phyloP scores from a whole-genome alignment of 2,113 vertebrate genomes.

The Brachyhypopomus gauderio region DNA sequence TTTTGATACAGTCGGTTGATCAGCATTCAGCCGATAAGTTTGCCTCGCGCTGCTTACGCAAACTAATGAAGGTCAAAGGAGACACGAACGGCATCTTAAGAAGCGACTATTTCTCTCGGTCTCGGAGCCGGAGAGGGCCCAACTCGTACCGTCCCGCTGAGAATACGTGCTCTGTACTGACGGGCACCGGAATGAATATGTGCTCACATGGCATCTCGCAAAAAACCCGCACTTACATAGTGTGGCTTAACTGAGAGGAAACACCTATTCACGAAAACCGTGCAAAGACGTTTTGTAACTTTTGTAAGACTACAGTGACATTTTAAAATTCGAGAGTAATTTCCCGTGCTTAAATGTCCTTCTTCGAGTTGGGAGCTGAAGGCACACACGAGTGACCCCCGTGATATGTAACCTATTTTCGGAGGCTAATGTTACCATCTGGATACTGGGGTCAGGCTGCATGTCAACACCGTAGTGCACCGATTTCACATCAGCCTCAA shows the following conservation, averaged over 20 bases:
- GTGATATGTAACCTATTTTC: constrained; percentile 36
- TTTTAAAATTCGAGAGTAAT: background rate
- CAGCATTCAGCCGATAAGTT: constrained; percentile 40
- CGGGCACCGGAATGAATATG: constrained; percentile 11
- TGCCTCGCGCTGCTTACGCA: constrained; percentile 18
- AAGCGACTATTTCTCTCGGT: constrained; percentile 9
- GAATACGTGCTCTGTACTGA: background rate
- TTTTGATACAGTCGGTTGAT: constrained; percentile 47
- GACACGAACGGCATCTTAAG: constrained; percentile 51
- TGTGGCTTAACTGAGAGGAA: background rate
- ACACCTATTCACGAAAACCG: background rate
- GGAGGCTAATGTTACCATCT: constrained; percentile 11
- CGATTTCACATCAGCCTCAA: background rate
- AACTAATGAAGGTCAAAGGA: constrained; percentile 54
- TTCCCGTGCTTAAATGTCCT: background rate
- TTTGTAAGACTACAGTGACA: background rate
- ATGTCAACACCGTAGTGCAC: background rate
- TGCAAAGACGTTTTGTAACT: background rate
- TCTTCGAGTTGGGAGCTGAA: background rate
- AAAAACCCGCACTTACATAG: background rate
- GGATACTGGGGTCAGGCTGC: constrained; percentile 7
- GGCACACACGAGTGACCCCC: constrained; percentile 24
- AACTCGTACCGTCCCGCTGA: background rate
- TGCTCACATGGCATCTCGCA: background rate
- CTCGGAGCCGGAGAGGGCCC: constrained; percentile 11